phyloP scores from a whole-genome alignment of 1,140 invertebrate genomes.

The Pseudomyrmex gracilis region DNA sequence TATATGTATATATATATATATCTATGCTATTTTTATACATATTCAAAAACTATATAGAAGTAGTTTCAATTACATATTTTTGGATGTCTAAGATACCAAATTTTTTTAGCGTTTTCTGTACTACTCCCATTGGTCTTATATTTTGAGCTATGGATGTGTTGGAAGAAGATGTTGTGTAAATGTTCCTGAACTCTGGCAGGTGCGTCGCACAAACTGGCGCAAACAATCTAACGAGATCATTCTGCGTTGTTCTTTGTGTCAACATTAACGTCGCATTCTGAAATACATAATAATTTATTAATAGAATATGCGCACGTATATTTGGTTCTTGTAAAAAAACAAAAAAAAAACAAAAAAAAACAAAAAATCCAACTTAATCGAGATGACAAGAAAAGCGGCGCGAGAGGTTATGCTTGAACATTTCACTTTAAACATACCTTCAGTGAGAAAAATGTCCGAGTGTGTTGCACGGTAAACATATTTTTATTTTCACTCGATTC shows the following conservation, averaged over 20 bases:
- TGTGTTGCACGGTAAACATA: background rate
- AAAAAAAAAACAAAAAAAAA: background rate
- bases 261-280: background rate
- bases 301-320: background rate
- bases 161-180: background rate
- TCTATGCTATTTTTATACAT: background rate
- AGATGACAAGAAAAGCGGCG: background rate
- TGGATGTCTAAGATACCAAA: slow-evolving; percentile 13
- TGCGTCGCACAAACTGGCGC: background rate
- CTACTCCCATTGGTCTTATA: background rate
- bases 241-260: background rate
- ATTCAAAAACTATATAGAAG: background rate
- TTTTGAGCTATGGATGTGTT: background rate
- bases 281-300: background rate
- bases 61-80: slow-evolving; percentile 50
- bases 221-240: background rate
- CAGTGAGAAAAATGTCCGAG: background rate
- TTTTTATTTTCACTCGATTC: background rate
- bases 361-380: background rate
- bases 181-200: background rate
- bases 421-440: background rate
- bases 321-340: background rate
- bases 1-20: no score
- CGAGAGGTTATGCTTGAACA: background rate
- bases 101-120: slow-evolving; percentile 4